These are phyloP conservation scores for Galbula dea DNA, from an alignment of 2,113 vertebrate genomes.

Conservation along the genomic window DNA sequence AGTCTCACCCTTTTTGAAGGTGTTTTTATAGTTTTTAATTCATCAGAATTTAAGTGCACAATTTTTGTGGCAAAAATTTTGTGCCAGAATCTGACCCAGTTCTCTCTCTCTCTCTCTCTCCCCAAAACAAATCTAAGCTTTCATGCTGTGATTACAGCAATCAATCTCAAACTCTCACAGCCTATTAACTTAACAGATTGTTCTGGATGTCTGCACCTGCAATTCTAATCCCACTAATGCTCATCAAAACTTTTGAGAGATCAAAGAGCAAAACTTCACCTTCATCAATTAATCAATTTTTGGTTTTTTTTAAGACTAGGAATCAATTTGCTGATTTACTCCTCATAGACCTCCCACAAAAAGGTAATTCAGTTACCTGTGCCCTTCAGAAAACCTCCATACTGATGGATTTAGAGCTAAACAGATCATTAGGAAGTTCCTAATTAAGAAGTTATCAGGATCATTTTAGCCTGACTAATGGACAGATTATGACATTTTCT, in stretches of 20 bases:
- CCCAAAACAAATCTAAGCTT: neutral
- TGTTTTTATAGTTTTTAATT: too few relatives aligned
- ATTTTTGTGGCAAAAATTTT: neutral
- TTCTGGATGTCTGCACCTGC: neutral
- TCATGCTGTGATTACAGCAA: neutral
- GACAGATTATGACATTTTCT: neutral
- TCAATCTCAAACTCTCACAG: neutral
- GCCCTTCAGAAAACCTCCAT: neutral
- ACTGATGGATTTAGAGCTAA: neutral
- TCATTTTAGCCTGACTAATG: neutral
- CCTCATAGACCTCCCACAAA: neutral
- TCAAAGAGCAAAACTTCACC: neutral
- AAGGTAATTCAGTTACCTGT: neutral
- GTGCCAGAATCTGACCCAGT: neutral
- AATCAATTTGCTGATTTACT: neutral
- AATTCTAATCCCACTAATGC: neutral
- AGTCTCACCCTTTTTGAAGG: neutral
- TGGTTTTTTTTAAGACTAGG: neutral
- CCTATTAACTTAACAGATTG: neutral
- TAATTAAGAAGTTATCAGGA: neutral
- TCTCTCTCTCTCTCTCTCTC: fast-evolving
- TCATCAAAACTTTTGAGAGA: neutral
- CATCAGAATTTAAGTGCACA: neutral
- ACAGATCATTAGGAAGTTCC: neutral
- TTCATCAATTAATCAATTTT: neutral